These are phyloP conservation scores for Argynnis bischoffii DNA, from an alignment of 2,888 invertebrate genomes.

Conservation along the genomic window DNA sequence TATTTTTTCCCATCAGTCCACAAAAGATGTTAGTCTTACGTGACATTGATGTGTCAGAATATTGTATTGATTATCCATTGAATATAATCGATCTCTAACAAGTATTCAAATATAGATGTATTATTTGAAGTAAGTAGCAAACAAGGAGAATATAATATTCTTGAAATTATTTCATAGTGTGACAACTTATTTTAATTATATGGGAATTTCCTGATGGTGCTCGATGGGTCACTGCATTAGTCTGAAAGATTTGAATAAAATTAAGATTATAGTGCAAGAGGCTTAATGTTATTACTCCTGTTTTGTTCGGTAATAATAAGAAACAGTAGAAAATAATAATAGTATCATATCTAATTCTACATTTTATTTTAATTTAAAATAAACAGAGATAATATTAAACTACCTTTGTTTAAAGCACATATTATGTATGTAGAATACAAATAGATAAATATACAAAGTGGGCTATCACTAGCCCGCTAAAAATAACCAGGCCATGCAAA, in stretches of 20 bases:
- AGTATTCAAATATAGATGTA: slow-evolving; percentile 15
- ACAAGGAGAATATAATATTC: neutral
- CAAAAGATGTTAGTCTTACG: slow-evolving; percentile 68
- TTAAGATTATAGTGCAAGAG: too few species aligned
- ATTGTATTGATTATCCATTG: slow-evolving; percentile 51
- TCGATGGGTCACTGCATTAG: too few species aligned
- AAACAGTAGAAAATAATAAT: too few species aligned
- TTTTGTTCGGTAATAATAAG: too few species aligned
- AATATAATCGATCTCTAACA: slow-evolving; percentile 37
- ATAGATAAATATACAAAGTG: neutral
- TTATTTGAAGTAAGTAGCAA: neutral
- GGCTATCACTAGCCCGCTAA: slow-evolving; percentile 5
- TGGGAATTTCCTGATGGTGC: too few species aligned
- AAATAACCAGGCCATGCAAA: slow-evolving; percentile 26
- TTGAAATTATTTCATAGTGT: too few species aligned
- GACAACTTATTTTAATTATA: too few species aligned
- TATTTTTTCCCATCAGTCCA: slow-evolving; percentile 68
- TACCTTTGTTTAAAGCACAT: neutral
- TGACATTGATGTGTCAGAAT: slow-evolving; percentile 69
- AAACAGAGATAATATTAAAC: neutral
- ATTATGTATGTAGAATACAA: neutral
- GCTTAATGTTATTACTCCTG: too few species aligned
- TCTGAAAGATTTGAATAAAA: too few species aligned
- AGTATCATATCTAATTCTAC: too few species aligned
- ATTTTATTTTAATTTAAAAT: too few species aligned